Evolutionary conservation across 2,113 vertebrate species (phyloP).

Genomic region (Passer montanus): DNA sequence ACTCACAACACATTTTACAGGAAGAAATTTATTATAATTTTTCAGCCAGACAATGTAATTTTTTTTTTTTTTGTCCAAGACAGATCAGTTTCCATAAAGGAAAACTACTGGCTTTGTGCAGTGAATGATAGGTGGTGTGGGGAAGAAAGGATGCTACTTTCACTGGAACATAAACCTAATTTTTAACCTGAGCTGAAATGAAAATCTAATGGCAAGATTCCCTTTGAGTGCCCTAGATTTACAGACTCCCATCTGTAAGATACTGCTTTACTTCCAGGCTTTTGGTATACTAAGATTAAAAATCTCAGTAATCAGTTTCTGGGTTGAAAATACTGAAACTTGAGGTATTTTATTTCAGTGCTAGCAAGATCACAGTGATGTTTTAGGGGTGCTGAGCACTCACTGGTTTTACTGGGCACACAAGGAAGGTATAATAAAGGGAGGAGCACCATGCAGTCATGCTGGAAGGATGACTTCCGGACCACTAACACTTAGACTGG

Average conservation of each 20-base stretch:
- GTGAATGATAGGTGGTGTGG: neutral
- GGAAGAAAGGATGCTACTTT: neutral
- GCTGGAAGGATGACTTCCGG: neutral
- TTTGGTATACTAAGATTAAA: neutral
- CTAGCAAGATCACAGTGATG: neutral
- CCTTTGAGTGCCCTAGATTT: neutral
- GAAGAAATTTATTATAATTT: neutral
- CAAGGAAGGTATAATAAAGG: neutral
- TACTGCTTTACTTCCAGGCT: neutral
- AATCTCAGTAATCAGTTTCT: neutral
- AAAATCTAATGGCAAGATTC: neutral
- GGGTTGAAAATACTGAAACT: neutral
- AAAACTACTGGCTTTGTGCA: neutral
- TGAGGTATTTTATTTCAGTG: neutral
- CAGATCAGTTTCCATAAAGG: neutral
- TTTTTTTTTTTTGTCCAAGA: neutral
- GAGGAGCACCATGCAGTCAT: neutral
- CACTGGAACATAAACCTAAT: neutral
- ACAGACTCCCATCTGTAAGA: neutral
- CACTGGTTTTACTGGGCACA: neutral
- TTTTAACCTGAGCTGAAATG: neutral
- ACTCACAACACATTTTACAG: neutral
- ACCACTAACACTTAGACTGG: neutral
- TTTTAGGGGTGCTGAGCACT: neutral
- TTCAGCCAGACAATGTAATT: neutral